Percentiles rank a stretch among this genome's conserved stretches.
Conservation (phyloP, 2,888 invertebrate genomes). For the Furcula furcula region DNA sequence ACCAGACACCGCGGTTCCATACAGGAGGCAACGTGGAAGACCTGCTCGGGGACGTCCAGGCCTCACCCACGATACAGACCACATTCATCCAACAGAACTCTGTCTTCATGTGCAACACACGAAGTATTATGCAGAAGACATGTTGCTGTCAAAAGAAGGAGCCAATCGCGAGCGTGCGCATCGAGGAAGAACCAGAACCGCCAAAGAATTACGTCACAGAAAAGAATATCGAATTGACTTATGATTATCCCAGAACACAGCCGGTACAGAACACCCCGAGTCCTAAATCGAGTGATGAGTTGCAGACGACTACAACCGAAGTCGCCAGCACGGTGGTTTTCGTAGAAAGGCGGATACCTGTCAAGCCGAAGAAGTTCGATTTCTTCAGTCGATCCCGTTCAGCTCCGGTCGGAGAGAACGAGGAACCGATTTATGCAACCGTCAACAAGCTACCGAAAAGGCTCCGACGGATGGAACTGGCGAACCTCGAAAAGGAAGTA, state of each 20-base stretch:
- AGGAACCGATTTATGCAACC: constrained; percentile 77
- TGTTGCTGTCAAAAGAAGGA: constrained; percentile 67
- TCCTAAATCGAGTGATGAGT: constrained; percentile 58
- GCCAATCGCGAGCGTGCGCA: constrained; percentile 25
- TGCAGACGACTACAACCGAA: constrained; percentile 72
- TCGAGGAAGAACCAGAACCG: constrained; percentile 36
- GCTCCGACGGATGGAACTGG: constrained; percentile 69
- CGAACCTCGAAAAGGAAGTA: constrained; percentile 74
- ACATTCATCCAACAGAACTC: constrained; percentile 76
- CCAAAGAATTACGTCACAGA: constrained; percentile 73
- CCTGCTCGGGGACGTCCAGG: constrained; percentile 85
- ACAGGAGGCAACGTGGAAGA: constrained; percentile 86
- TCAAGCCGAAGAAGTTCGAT: constrained; percentile 71
- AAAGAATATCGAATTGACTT: constrained; percentile 76
- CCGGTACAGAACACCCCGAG: constrained; percentile 60
- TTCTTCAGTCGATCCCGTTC: constrained; percentile 76
- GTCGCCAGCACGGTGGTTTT: constrained; percentile 78
- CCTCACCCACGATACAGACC: constrained; percentile 65
- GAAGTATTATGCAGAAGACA: constrained; percentile 62
- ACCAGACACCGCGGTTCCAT: constrained; percentile 66
- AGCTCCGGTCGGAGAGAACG: constrained; percentile 75
- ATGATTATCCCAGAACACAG: constrained; percentile 73
- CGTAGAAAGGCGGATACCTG: constrained; percentile 72
- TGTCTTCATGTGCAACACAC: constrained; percentile 76
- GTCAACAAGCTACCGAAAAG: constrained; percentile 78